phyloP scores from a whole-genome alignment of 2,113 vertebrate genomes.

The Nannospalax galili region DNA sequence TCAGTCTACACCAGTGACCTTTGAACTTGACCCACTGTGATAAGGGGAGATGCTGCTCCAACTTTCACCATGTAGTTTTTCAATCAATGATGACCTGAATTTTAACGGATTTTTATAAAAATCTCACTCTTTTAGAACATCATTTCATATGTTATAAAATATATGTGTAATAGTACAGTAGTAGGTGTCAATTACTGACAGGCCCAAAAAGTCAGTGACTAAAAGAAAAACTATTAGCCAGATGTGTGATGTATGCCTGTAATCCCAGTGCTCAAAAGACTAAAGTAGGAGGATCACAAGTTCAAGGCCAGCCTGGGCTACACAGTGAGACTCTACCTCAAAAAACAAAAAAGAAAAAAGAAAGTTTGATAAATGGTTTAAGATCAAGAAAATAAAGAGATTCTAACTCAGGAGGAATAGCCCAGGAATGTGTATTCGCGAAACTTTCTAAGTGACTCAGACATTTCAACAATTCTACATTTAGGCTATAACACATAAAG shows the following conservation, averaged over 20 bases:
- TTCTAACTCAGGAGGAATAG: neutral
- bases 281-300: neutral
- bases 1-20: conserved; percentile 5
- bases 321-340: neutral
- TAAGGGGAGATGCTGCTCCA: neutral
- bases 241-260: neutral
- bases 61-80: neutral
- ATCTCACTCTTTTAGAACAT: neutral
- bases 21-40: neutral
- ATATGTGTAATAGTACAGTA: neutral
- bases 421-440: neutral
- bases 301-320: neutral
- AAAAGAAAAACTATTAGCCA: neutral
- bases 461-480: neutral
- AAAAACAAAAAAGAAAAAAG: neutral
- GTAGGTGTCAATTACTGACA: neutral
- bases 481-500: neutral
- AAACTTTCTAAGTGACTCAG: neutral
- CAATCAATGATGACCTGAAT: neutral
- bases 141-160: neutral
- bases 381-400: neutral
- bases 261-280: neutral
- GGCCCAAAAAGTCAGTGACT: neutral
- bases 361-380: neutral
- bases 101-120: neutral